Conservation (phyloP, 2,888 invertebrate species). For the Heliconius erato region DNA sequence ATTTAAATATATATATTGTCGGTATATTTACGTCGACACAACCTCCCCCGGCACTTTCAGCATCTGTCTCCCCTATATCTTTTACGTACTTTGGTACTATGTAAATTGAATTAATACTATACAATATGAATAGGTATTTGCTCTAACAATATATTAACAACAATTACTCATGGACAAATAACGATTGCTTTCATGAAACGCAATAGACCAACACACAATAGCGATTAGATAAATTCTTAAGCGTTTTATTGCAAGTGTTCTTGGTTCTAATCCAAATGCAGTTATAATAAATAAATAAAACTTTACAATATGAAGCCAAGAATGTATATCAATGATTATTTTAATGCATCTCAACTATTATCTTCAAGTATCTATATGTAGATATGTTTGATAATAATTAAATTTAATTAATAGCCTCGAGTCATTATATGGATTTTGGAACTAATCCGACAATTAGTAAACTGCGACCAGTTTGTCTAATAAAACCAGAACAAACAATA, state of each 20-base stretch:
- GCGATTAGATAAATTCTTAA: slow-evolving; percentile 26
- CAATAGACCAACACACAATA: slow-evolving; percentile 13
- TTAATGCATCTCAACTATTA: slow-evolving; percentile 6
- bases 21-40: too few relatives aligned
- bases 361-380: neutral
- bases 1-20: too few relatives aligned
- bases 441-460: too few relatives aligned
- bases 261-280: slow-evolving; percentile 45
- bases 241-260: slow-evolving; percentile 26
- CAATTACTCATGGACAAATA: neutral
- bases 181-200: neutral
- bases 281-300: slow-evolving; percentile 35
- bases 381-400: neutral
- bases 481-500: neutral
- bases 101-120: neutral
- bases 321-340: slow-evolving; percentile 18
- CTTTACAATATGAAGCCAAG: slow-evolving; percentile 29
- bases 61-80: neutral
- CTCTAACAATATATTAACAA: neutral
- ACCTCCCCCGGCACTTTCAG: too few relatives aligned
- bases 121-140: neutral
- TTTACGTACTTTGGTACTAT: neutral
- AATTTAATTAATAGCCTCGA: neutral
- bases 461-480: neutral
- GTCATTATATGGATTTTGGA: neutral